Conservation (phyloP, 2,113 vertebrate genomes). For the Phalacrocorax brasilianus region DNA sequence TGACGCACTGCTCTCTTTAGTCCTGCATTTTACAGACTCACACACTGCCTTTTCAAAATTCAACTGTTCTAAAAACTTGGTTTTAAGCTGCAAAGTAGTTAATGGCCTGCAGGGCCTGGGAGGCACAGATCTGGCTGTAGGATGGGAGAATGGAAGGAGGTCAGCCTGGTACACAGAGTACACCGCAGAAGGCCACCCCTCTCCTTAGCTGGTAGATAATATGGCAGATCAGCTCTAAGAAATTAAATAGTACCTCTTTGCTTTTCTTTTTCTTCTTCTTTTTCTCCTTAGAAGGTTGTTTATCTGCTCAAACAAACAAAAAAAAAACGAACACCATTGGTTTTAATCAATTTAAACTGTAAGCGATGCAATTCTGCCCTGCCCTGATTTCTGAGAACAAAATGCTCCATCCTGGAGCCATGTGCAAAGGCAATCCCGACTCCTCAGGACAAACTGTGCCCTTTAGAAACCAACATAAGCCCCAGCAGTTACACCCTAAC, state of each 20-base stretch:
- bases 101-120: background rate
- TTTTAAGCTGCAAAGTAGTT: background rate
- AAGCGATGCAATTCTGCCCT: background rate
- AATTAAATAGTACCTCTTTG: slow-evolving; percentile 82
- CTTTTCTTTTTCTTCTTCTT: slow-evolving; percentile 93
- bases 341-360: background rate
- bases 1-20: background rate
- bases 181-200: background rate
- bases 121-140: background rate
- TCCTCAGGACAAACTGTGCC: background rate
- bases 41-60: background rate
- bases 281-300: slow-evolving; percentile 85
- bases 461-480: background rate
- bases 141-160: background rate
- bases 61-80: background rate
- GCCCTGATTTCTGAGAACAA: background rate
- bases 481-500: background rate
- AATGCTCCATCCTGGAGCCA: background rate
- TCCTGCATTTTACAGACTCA: background rate
- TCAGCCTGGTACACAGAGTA: background rate
- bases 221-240: background rate
- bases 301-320: slow-evolving; percentile 75
- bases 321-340: background rate
- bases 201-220: background rate
- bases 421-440: background rate